Conservation (phyloP, 2,113 vertebrate genomes). For the Sinosuthora webbiana region DNA sequence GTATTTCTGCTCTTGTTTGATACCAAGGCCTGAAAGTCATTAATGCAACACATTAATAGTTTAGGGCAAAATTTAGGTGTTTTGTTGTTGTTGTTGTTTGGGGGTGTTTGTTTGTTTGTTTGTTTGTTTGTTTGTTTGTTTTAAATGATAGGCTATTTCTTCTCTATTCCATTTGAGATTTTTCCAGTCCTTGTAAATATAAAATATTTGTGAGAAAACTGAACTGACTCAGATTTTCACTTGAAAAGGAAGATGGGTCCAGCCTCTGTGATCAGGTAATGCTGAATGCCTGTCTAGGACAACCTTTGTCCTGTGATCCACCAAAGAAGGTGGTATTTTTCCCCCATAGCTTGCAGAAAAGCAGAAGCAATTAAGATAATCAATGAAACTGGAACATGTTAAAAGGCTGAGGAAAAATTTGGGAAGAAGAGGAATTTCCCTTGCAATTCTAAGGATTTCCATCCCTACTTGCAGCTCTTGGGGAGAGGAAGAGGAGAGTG, state of each 20-base stretch:
- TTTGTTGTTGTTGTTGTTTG: too few species aligned
- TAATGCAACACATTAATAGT: not conserved
- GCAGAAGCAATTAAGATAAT: not conserved
- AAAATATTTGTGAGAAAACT: not conserved
- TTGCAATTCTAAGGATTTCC: not conserved
- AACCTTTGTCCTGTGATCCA: not conserved
- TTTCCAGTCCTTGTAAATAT: not conserved
- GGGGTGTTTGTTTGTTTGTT: too few species aligned
- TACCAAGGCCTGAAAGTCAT: not conserved
- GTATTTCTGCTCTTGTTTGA: not conserved
- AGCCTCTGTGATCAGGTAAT: not conserved
- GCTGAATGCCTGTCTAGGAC: not conserved
- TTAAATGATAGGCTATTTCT: accelerated
- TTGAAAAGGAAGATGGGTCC: not conserved
- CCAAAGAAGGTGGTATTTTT: not conserved
- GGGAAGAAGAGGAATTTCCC: not conserved
- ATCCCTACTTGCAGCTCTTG: not conserved
- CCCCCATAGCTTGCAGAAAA: accelerated
- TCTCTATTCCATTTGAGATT: not conserved
- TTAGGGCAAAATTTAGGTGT: not conserved
- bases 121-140: not conserved
- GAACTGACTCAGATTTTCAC: not conserved
- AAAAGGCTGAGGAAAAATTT: not conserved
- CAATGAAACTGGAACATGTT: accelerated
- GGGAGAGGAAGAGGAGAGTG: not conserved